Evolutionary conservation across 1,140 invertebrate genomes (phyloP), one percentile per base, ranked within the genome.

Genomic region (Epicauta chinensis): DNA sequence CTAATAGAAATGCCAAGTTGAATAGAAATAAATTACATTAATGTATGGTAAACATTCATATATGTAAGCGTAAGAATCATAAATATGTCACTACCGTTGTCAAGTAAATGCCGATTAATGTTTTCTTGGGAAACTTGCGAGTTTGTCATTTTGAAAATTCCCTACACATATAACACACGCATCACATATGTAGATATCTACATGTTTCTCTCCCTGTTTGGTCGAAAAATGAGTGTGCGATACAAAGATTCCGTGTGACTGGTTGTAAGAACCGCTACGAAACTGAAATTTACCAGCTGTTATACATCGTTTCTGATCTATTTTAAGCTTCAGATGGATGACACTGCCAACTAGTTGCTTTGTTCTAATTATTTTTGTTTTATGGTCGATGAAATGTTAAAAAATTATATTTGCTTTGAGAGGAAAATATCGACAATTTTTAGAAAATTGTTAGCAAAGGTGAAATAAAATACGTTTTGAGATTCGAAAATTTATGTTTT

Each of bases 31-130:
- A 69, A 69, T 69, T 68, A 69, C 65, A 53, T 65, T 69, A 69
- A 69, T 69, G 67, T 69, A 69, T 69, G 63, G 67, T 69, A 69
- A 69, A 69, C 67, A 69, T 67, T 69, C 66, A 68, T 69, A 69
- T 68, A 67, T 65, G 62, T 68, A 61, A 66, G 60, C 59, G 63
- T 58, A 63, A 61, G 60, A 62, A 61, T 69, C 67, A 69, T 69
- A 69, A 69, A 69, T 68, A 69, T 69, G 66, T 69, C 67, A 69
- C 62, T 61, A 64, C 56, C 57, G 66, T 69, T 69, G 67, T 69
- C 67, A 67, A 65, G 62, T 68, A 69, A 69, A 69, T 69, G 64
- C 66, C 67, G 64, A 69, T 69, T 68, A 69, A 69, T 69, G 67
- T 65, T 65, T 64, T 67, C 63, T 68, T 66, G 63, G 55, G 66